These are phyloP conservation scores for Hypomesus transpacificus DNA, from an alignment of 2,113 vertebrate species.

Conservation along the genomic window DNA sequence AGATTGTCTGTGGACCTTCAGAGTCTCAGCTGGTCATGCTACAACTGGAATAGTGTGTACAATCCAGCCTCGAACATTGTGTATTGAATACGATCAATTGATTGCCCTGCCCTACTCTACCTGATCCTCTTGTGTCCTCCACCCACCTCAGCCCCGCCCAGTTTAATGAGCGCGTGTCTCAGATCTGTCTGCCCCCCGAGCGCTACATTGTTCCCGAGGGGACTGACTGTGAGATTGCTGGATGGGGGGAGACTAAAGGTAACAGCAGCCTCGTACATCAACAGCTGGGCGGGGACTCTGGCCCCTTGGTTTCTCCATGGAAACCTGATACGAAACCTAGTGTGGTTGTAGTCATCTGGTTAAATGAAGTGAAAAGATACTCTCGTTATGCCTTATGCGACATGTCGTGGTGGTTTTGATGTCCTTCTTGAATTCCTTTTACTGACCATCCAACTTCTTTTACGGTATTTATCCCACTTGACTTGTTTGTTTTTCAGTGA, in stretches of 20 bases:
- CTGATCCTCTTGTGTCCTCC: slow-evolving; percentile 15
- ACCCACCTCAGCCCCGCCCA: slow-evolving; percentile 68
- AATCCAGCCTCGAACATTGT: not conserved
- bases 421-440: too few species aligned
- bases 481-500: slow-evolving; percentile 7
- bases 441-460: too few species aligned
- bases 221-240: slow-evolving; percentile 87
- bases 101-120: not conserved
- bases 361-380: too few species aligned
- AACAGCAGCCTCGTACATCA: slow-evolving; percentile 36
- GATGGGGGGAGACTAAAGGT: slow-evolving; percentile 94
- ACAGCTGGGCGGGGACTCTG: not conserved
- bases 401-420: too few species aligned
- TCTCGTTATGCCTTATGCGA: too few species aligned
- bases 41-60: slow-evolving; percentile 79
- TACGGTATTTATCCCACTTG: too few species aligned
- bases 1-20: slow-evolving; percentile 85
- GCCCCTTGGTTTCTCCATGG: not conserved
- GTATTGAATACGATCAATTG: not conserved
- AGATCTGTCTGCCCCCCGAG: slow-evolving; percentile 92
- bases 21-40: slow-evolving; percentile 91
- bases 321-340: not conserved
- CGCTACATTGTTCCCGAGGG: slow-evolving; percentile 78
- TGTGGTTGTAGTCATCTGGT: too few species aligned
- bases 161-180: slow-evolving; percentile 83